Percentiles rank a stretch among this genome's conserved stretches.
phyloP scores from a whole-genome alignment of 2,113 vertebrate genomes.

The Aphyosemion australe region DNA sequence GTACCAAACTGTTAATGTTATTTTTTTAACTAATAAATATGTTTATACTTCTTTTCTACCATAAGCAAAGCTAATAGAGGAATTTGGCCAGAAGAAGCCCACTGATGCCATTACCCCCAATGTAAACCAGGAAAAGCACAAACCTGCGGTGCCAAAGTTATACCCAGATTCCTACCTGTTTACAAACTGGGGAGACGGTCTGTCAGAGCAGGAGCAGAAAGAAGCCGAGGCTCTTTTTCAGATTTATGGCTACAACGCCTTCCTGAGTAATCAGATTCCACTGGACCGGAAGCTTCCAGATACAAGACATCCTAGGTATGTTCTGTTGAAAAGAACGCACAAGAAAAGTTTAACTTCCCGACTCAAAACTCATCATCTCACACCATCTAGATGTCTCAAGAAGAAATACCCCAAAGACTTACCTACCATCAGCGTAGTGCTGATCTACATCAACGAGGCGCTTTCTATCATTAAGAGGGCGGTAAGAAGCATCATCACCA shows the following conservation, averaged over 20 bases:
- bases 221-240: conserved; percentile 62
- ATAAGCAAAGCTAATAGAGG: conserved; percentile 44
- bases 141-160: conserved; percentile 16
- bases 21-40: background rate
- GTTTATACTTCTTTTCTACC: background rate
- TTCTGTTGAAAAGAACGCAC: background rate
- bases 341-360: background rate
- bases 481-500: conserved; percentile 74
- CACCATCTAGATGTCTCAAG: conserved; percentile 63
- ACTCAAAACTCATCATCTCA: background rate
- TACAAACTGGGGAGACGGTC: conserved; percentile 56
- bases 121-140: background rate
- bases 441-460: conserved; percentile 82
- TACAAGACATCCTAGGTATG: conserved; percentile 59
- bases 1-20: too few relatives aligned
- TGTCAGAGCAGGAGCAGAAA: conserved; percentile 64
- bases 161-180: conserved; percentile 68
- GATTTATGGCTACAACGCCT: conserved; percentile 72
- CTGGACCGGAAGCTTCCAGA: conserved; percentile 61
- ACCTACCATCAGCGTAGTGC: conserved; percentile 77
- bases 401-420: conserved; percentile 74
- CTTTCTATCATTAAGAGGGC: conserved; percentile 79
- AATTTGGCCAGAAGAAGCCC: background rate
- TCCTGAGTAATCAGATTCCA: conserved; percentile 69
- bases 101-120: background rate